A percentile compares a stretch with the other conserved stretches of the same genome.
Evolutionary conservation across 2,888 invertebrate species (phyloP).

Genomic region (Pollenia angustigena): DNA sequence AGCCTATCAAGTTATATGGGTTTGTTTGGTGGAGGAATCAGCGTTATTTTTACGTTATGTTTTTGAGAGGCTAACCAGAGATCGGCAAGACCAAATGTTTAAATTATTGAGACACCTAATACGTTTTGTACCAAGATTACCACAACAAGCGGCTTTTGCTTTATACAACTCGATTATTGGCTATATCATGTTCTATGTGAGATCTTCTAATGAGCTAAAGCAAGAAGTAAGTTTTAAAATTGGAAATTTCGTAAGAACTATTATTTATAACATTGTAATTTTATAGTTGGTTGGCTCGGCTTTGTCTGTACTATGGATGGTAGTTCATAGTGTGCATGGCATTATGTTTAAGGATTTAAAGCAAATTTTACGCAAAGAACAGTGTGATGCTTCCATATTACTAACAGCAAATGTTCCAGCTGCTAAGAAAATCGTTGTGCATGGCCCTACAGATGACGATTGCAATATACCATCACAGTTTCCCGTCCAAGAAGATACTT

Average conservation of each 20-base stretch:
- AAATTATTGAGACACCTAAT: conserved; percentile 96
- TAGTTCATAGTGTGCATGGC: conserved; percentile 99
- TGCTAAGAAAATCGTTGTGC: conserved; percentile 99
- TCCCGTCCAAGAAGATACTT: conserved; percentile 98
- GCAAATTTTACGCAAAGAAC: conserved; percentile 98
- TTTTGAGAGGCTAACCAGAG: conserved; percentile 96
- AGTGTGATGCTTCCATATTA: conserved; percentile 98
- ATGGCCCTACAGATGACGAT: conserved; percentile 93
- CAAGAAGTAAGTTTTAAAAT: conserved; percentile 86
- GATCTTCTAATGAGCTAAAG: conserved; percentile 97
- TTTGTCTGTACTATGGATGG: conserved; percentile 98
- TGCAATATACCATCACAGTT: conserved; percentile 99
- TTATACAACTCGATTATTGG: conserved; percentile 99
- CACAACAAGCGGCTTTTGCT: conserved; percentile 98
- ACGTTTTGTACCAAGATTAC: conserved; percentile 95
- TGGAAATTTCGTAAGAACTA: not conserved
- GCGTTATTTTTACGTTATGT: conserved; percentile 97
- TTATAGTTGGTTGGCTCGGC: conserved; percentile 93
- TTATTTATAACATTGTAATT: not conserved
- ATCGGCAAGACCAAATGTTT: conserved; percentile 97
- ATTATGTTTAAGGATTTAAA: conserved; percentile 99
- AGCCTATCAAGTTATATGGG: conserved; percentile 98
- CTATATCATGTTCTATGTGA: conserved; percentile 99
- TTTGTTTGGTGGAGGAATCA: conserved; percentile 98
- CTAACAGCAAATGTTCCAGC: conserved; percentile 99